Evolutionary conservation across 2,888 invertebrate species (phyloP).

Genomic region (Gymnocheta viridis): DNA sequence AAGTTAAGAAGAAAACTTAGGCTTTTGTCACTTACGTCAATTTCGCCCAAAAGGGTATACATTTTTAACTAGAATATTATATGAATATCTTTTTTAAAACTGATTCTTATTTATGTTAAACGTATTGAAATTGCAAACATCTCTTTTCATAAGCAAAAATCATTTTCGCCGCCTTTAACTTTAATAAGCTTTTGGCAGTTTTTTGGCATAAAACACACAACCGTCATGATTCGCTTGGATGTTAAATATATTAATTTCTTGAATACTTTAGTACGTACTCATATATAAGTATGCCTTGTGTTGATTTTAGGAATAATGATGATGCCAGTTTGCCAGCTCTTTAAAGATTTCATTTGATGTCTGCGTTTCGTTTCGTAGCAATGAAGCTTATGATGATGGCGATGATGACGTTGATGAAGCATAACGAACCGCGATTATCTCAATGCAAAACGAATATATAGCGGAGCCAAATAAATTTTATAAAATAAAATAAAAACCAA

Average conservation of each 20-base stretch:
- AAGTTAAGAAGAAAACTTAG: too few species aligned
- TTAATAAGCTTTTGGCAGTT: constrained; percentile 63
- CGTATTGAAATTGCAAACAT: constrained; percentile 2
- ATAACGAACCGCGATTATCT: constrained; percentile 67
- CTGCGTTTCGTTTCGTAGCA: constrained; percentile 55
- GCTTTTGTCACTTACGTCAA: background rate
- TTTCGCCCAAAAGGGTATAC: background rate
- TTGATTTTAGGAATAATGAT: constrained; percentile 55
- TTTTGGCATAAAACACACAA: constrained; percentile 47
- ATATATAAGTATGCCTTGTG: constrained; percentile 22
- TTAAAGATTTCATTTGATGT: constrained; percentile 62
- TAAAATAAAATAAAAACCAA: constrained; percentile 40
- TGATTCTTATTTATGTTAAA: background rate
- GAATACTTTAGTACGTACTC: background rate
- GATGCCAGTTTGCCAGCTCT: constrained; percentile 56
- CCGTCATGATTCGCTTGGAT: constrained; percentile 40
- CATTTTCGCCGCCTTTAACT: constrained; percentile 58
- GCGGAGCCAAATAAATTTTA: constrained; percentile 15
- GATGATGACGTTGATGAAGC: constrained; percentile 66
- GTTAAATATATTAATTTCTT: constrained; percentile 41
- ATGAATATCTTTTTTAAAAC: background rate
- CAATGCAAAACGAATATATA: constrained; percentile 37
- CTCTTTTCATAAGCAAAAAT: constrained; percentile 7
- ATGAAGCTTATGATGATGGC: constrained; percentile 40
- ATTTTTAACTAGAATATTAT: background rate